phyloP scores from a whole-genome alignment of 2,797 vertebrate species.

The Gallirallus australis region DNA sequence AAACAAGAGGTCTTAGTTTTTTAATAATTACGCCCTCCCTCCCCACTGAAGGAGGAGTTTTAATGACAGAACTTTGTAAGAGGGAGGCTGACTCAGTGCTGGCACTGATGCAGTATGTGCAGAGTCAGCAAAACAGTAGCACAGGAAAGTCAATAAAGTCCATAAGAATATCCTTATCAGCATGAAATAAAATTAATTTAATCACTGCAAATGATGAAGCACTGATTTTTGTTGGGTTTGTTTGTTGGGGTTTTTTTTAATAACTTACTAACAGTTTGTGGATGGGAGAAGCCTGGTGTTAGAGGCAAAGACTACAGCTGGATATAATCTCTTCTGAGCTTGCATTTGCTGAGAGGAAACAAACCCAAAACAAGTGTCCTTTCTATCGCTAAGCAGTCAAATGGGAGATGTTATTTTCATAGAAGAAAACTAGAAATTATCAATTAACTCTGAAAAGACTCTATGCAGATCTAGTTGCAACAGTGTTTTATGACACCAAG shows the following conservation, averaged over 20 bases:
- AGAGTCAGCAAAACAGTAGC: constrained; percentile 33
- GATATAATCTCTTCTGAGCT: background rate
- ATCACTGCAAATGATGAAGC: background rate
- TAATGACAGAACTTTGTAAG: constrained; percentile 9
- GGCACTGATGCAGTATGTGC: background rate
- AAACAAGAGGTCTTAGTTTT: background rate
- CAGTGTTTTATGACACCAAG: background rate
- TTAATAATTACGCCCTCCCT: background rate
- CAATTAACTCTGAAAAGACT: background rate
- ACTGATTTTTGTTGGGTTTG: background rate
- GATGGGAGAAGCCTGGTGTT: background rate
- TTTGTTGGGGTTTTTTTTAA: background rate
- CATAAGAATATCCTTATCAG: background rate
- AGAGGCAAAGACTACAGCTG: background rate
- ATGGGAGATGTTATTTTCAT: background rate
- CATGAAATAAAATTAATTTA: background rate
- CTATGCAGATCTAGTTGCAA: background rate
- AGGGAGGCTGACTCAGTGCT: constrained; percentile 25
- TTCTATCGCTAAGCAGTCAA: background rate
- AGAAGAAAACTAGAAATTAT: background rate
- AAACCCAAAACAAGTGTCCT: background rate
- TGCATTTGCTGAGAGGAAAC: background rate
- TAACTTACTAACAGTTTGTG: background rate
- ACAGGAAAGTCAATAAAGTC: constrained; percentile 23
- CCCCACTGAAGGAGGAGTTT: background rate